Conservation (phyloP, 2,888 invertebrate species). For the Ptychoptera albimana region DNA sequence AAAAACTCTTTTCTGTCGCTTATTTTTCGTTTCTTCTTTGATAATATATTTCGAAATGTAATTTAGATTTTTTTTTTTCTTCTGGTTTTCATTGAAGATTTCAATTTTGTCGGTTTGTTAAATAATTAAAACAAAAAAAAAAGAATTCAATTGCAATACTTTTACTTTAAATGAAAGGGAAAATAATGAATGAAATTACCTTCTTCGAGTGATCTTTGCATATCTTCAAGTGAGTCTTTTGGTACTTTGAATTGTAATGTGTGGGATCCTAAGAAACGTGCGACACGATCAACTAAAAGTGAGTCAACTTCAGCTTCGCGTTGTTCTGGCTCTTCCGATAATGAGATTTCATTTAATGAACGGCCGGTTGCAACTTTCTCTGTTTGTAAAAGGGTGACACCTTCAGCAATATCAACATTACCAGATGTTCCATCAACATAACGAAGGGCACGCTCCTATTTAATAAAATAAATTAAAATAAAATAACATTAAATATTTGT, state of each 20-base stretch:
- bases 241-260: slow-evolving; percentile 70
- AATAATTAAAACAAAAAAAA: too few relatives aligned
- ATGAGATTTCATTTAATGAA: slow-evolving; percentile 43
- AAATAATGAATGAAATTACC: slow-evolving; percentile 35
- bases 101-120: too few relatives aligned
- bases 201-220: slow-evolving; percentile 68
- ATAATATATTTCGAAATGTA: background rate
- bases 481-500: background rate
- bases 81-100: background rate
- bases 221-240: slow-evolving; percentile 50
- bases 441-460: slow-evolving; percentile 51
- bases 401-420: slow-evolving; percentile 44
- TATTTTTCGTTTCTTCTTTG: background rate
- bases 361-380: slow-evolving; percentile 38
- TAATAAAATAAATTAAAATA: slow-evolving; percentile 16
- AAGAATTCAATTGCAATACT: background rate
- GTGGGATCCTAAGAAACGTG: slow-evolving; percentile 60
- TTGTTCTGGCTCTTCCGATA: slow-evolving; percentile 56
- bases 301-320: slow-evolving; percentile 57
- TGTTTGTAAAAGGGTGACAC: slow-evolving; percentile 38
- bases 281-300: slow-evolving; percentile 55
- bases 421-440: slow-evolving; percentile 48
- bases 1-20: background rate
- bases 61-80: background rate
- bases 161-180: background rate